Evolutionary conservation across 2,113 vertebrate genomes (phyloP), one percentile per base, ranked within the genome.

Genomic region (Toxotes chatareus): DNA sequence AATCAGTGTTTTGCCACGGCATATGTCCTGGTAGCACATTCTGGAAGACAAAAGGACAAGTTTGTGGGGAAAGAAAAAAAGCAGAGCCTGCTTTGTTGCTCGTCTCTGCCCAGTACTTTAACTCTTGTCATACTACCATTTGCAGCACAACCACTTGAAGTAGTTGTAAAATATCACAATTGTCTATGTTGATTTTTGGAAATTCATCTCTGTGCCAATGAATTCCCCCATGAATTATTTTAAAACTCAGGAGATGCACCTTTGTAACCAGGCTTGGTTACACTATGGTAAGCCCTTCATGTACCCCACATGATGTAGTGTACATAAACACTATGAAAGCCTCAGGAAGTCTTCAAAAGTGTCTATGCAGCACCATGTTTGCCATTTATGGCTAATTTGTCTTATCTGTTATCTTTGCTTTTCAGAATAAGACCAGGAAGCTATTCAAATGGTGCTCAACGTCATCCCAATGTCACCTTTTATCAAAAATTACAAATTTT

Each of bases 1-100:
- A 78, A 85, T 83, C 66, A 49, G 62, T 1, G 0, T 72, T 80
- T 61, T 5, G 31, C 60, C 77, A 63, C 19, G 59, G 44, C 60
- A 36, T 21, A 61, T 72, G 55, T 73, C 46, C 47, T 62, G 27
- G 21, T 5, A 47, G 46, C 55, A 62, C 32, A 51, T n/a, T 53
- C 8, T 66, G 27, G 27, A 63, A 56, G 31, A 73, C 34, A 70
- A 74, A 59, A 47, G 17, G 9, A 47, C 11, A 36, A 17, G n/a
- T 67, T 46, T 23, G 74, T 23, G 19, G 36, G 13, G 27, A 51
- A 32, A 21, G 49, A 32, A 60, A 27, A 16, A 66, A 46, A 36
- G 40, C 47, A 16, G 23, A 79, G 36, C 4, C 51, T 21, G 55
- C 32, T 59, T 51, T 71, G 32, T 32, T 46, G 10, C 12, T 67